A percentile compares a stretch with the other conserved stretches of the same genome.
Evolutionary conservation across 2,888 invertebrate species (phyloP).

Genomic region (Thyatira batis): DNA sequence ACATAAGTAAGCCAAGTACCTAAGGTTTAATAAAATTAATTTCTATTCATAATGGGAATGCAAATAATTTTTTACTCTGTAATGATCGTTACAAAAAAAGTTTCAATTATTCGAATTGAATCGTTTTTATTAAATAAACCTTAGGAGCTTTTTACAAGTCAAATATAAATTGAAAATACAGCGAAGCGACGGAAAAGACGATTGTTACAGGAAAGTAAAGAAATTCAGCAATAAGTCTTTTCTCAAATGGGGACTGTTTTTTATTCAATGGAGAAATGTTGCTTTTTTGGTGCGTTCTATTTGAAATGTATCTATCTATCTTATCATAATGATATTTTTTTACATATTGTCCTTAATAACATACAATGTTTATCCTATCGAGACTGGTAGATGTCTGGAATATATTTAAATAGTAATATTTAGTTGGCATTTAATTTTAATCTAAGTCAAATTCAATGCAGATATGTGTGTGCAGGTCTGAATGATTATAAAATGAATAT

Average conservation of each 20-base stretch:
- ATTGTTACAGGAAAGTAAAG: neutral
- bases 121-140: neutral
- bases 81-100: neutral
- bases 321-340: neutral
- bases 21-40: neutral
- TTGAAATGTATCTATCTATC: neutral
- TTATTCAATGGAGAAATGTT: neutral
- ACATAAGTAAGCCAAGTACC: too few species aligned
- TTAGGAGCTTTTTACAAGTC: neutral
- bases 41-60: neutral
- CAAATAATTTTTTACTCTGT: neutral
- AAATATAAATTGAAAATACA: neutral
- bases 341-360: neutral
- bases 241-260: neutral
- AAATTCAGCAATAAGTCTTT: conserved; percentile 1
- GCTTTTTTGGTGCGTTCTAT: neutral
- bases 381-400: too few species aligned
- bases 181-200: neutral
- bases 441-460: conserved; percentile 2
- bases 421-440: conserved; percentile 1
- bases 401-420: too few species aligned
- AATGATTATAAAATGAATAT: too few species aligned
- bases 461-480: too few species aligned
- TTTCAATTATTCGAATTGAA: neutral
- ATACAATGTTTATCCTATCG: too few species aligned